Evolutionary conservation across 2,888 invertebrate genomes (phyloP).

Genomic region (Oligia latruncula): DNA sequence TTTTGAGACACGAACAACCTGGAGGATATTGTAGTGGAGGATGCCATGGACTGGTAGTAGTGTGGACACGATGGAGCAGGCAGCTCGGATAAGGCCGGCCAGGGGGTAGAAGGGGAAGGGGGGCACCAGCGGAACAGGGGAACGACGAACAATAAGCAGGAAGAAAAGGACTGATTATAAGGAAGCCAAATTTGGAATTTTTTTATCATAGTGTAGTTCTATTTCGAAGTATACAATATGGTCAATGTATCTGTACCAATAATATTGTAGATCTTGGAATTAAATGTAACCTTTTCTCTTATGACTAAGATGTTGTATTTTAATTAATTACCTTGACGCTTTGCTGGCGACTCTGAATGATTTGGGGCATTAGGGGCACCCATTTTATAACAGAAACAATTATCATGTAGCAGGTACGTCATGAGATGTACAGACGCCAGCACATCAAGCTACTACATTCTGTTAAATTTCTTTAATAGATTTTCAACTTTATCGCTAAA

Average conservation of each 20-base stretch:
- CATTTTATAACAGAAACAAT: not conserved
- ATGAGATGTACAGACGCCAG: not conserved
- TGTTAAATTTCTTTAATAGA: too few relatives aligned
- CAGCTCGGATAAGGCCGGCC: not conserved
- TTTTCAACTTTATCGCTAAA: too few relatives aligned
- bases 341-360: not conserved
- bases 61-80: slow-evolving; percentile 22
- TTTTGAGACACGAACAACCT: slow-evolving; percentile 24
- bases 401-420: not conserved
- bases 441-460: too few relatives aligned
- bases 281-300: slow-evolving; percentile 46
- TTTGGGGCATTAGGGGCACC: not conserved
- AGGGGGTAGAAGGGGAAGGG: not conserved
- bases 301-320: slow-evolving; percentile 29
- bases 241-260: slow-evolving; percentile 39
- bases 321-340: slow-evolving; percentile 21
- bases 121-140: not conserved
- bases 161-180: slow-evolving; percentile 50
- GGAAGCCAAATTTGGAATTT: slow-evolving; percentile 44
- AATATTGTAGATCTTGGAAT: slow-evolving; percentile 48
- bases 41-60: slow-evolving; percentile 34
- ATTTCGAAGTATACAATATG: slow-evolving; percentile 40
- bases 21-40: slow-evolving; percentile 22
- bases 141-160: slow-evolving; percentile 27
- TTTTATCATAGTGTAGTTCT: slow-evolving; percentile 39